These are phyloP conservation scores for Enteromius anoplus DNA, from an alignment of 2,797 vertebrate species.

Conservation along the genomic window DNA sequence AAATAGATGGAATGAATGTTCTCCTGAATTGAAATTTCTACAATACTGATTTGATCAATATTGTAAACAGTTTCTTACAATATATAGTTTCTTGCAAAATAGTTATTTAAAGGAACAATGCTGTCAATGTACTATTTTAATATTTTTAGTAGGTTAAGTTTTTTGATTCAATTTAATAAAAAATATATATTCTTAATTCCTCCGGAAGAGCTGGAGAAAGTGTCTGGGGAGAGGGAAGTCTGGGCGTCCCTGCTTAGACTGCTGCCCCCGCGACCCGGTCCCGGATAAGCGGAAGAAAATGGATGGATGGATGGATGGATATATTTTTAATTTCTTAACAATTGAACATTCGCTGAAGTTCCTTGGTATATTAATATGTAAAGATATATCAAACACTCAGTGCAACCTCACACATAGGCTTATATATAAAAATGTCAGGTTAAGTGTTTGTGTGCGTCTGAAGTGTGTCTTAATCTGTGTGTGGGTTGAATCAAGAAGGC, in stretches of 20 bases:
- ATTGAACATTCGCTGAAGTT: neutral
- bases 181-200: neutral
- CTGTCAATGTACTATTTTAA: neutral
- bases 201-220: no score
- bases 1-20: neutral
- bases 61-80: neutral
- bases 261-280: no score
- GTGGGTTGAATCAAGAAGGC: slow-evolving; percentile 42
- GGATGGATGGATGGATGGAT: no score
- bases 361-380: neutral
- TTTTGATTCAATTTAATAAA: neutral
- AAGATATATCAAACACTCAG: neutral
- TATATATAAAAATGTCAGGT: neutral
- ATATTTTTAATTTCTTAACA: neutral
- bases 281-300: no score
- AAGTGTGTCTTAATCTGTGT: slow-evolving; percentile 38
- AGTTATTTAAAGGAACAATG: neutral
- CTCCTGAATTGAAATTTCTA: neutral
- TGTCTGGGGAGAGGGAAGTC: no score
- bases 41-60: neutral
- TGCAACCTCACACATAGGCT: neutral
- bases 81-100: neutral
- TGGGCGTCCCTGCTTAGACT: no score
- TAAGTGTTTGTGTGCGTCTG: slow-evolving; percentile 27
- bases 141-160: neutral